A percentile compares a stretch with the other conserved stretches of the same genome.
Evolutionary conservation across 2,888 invertebrate genomes (phyloP).

Genomic region (Netelia melanura): DNA sequence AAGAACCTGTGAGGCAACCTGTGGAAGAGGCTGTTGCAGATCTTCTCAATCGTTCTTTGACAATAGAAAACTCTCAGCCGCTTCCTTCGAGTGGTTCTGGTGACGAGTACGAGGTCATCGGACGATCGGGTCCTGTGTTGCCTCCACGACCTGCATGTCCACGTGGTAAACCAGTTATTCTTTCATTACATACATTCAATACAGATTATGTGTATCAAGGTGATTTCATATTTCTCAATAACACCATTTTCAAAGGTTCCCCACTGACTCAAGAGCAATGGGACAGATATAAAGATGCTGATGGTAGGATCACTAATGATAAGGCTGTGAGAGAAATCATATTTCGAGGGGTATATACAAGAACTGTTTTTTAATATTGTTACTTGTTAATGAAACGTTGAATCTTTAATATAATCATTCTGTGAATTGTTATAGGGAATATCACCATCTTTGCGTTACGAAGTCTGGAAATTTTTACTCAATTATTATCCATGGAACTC

Average conservation of each 20-base stretch:
- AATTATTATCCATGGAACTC: conserved; percentile 95
- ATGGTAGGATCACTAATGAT: conserved; percentile 92
- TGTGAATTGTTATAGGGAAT: conserved; percentile 88
- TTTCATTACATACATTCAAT: not conserved
- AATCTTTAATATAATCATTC: not conserved
- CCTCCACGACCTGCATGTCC: conserved; percentile 88
- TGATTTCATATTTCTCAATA: conserved; percentile 66
- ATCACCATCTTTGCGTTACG: conserved; percentile 90
- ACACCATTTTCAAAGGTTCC: conserved; percentile 87
- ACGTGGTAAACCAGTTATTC: conserved; percentile 74
- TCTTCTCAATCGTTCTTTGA: conserved; percentile 86
- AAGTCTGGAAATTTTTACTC: conserved; percentile 98
- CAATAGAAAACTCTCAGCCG: conserved; percentile 76
- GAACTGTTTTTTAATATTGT: not conserved
- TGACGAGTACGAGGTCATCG: conserved; percentile 91
- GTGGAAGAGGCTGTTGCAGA: conserved; percentile 89
- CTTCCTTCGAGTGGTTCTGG: conserved; percentile 85
- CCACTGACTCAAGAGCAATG: conserved; percentile 93
- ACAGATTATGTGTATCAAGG: not conserved
- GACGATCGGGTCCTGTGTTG: conserved; percentile 87
- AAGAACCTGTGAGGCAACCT: conserved; percentile 88
- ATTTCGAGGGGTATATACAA: conserved; percentile 93
- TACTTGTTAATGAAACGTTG: not conserved
- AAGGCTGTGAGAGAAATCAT: conserved; percentile 93
- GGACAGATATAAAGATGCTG: conserved; percentile 91